These are phyloP conservation scores for Taurulus bubalis DNA, from an alignment of 2,113 vertebrate genomes.

Conservation along the genomic window DNA sequence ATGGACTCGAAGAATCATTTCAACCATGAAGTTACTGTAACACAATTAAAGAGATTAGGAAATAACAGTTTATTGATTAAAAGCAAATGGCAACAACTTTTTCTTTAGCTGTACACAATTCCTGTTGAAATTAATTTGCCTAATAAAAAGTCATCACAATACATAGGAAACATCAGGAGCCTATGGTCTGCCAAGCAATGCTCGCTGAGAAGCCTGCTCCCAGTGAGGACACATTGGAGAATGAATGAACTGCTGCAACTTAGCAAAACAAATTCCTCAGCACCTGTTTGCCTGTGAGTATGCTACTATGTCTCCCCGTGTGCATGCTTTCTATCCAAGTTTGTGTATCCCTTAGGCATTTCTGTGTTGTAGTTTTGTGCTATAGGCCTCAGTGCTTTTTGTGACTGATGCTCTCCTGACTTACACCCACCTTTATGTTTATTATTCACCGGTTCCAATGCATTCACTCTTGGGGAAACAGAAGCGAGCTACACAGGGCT, in stretches of 20 bases:
- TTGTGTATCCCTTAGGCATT: slow-evolving; percentile 27
- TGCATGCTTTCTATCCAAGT: not conserved
- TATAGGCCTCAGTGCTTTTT: slow-evolving; percentile 11
- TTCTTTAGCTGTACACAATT: not conserved
- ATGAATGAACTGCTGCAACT: not conserved
- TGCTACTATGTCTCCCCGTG: not conserved
- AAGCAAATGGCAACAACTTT: not conserved
- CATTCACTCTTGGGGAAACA: slow-evolving; percentile 26
- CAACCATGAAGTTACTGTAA: too few relatives aligned
- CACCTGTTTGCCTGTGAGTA: not conserved
- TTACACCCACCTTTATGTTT: slow-evolving; percentile 27
- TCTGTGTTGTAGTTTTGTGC: slow-evolving; percentile 12
- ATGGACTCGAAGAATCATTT: too few relatives aligned
- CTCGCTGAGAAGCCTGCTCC: not conserved
- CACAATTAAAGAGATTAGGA: not conserved
- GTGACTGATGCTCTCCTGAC: slow-evolving; percentile 12
- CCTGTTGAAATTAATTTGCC: too few relatives aligned
- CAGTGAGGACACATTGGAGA: not conserved
- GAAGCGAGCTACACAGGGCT: slow-evolving; percentile 1
- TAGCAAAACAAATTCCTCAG: slow-evolving; percentile 2
- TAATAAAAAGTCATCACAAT: too few relatives aligned
- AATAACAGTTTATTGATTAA: not conserved
- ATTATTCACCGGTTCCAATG: slow-evolving; percentile 25
- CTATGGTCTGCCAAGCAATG: not conserved
- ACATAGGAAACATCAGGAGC: too few relatives aligned